These are phyloP conservation scores for Pseudomyrmex cubaensis DNA, from an alignment of 1,140 invertebrate species.

Conservation along the genomic window DNA sequence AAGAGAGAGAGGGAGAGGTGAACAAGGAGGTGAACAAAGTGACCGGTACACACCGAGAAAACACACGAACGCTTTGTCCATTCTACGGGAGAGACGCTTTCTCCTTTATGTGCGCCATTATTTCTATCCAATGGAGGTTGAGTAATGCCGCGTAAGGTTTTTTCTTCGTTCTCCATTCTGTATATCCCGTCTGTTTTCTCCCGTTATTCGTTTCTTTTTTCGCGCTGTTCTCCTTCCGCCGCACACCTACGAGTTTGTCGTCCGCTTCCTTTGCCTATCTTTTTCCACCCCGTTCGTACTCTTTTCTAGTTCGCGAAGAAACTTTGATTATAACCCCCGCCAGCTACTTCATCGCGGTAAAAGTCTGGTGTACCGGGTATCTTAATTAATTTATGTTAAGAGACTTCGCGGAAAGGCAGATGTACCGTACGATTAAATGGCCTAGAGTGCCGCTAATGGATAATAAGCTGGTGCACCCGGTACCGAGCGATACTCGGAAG, in stretches of 20 bases:
- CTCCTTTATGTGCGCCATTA: conserved; percentile 71
- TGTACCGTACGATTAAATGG: conserved; percentile 68
- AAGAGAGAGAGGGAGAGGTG: not conserved
- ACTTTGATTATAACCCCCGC: conserved; percentile 71
- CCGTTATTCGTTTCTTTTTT: too few species aligned
- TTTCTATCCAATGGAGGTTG: conserved; percentile 76
- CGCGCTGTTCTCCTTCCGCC: not conserved
- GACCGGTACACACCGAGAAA: conserved; percentile 5
- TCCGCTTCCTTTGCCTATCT: not conserved
- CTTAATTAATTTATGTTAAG: conserved; percentile 74
- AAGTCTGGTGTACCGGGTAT: conserved; percentile 58
- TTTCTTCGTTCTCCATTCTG: conserved; percentile 11
- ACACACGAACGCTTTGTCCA: conserved; percentile 19
- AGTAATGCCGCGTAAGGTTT: conserved; percentile 70
- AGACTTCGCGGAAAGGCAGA: conserved; percentile 61
- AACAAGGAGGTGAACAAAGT: conserved; percentile 6
- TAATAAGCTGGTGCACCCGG: conserved; percentile 50
- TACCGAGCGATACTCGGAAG: conserved; percentile 32
- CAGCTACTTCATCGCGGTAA: conserved; percentile 59
- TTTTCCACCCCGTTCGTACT: not conserved
- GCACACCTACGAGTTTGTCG: conserved; percentile 35
- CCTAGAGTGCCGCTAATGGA: conserved; percentile 65
- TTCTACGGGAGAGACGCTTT: conserved; percentile 25
- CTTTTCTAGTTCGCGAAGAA: conserved; percentile 43
- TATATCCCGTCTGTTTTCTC: not conserved